Conservation (phyloP, 2,797 vertebrate genomes). For the Chelmon rostratus region DNA sequence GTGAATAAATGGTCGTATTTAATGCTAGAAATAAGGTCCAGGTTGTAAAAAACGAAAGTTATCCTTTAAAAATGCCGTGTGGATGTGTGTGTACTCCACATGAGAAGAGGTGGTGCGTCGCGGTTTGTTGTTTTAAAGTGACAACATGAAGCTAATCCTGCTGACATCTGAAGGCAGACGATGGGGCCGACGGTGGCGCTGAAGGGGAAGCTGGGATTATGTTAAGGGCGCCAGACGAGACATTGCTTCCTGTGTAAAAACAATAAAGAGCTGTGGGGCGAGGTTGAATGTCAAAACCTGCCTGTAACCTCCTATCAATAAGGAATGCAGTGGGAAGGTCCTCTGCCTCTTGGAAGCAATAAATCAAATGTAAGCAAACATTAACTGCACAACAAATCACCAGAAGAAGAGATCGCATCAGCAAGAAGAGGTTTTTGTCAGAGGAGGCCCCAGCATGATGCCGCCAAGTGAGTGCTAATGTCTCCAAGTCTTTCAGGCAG, state of each 20-base stretch:
- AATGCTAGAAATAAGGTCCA: too few relatives aligned
- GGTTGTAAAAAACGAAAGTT: too few relatives aligned
- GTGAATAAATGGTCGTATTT: too few relatives aligned
- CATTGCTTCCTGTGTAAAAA: neutral
- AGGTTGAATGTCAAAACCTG: constrained; percentile 6
- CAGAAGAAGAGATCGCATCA: neutral
- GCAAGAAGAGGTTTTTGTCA: neutral
- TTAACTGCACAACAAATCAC: neutral
- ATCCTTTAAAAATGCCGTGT: neutral
- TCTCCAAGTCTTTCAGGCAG: neutral
- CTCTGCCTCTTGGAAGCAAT: neutral
- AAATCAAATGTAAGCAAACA: neutral
- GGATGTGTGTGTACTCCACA: neutral
- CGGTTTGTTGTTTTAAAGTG: neutral
- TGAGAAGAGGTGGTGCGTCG: neutral
- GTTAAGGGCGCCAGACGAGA: neutral
- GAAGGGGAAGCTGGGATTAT: neutral
- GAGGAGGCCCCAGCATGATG: neutral
- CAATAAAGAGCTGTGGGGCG: neutral
- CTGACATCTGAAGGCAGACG: too few relatives aligned
- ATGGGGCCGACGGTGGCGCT: too few relatives aligned
- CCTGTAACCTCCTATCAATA: neutral
- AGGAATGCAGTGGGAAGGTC: neutral
- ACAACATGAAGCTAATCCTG: too few relatives aligned
- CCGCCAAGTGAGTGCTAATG: neutral